Evolutionary conservation across 1,140 invertebrate species (phyloP), one percentile per base, ranked within the genome.

Genomic region (Littorina saxatilis): DNA sequence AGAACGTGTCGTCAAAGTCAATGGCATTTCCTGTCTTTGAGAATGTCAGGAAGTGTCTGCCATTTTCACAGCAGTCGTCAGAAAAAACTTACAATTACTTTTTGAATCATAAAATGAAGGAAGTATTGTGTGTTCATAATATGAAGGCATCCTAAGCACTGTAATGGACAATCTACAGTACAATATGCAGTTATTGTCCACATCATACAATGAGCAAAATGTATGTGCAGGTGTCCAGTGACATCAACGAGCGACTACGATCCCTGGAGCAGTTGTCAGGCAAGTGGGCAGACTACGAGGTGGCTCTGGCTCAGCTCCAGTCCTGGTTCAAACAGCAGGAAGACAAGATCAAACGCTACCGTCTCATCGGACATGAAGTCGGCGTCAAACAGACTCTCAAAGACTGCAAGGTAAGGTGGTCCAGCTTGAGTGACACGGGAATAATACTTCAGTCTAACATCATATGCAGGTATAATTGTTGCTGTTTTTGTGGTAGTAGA

Each of bases 201-300:
- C n/a, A n/a, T n/a, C n/a, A n/a, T n/a, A n/a, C n/a, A n/a, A n/a
- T n/a, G n/a, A n/a, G n/a, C n/a, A n/a, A n/a, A n/a, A n/a, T n/a
- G n/a, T n/a, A n/a, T n/a, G n/a, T 68, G 15, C 76, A 78, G 76
- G 76, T 78, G 35, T 66, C 83, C 29, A 84, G 79, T 7, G 82
- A 87, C 82, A 86, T 92, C 0, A 85, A 85, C 39, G 87, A 90
- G n/a, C 81, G 85, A 35, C 83, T 90, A 27, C 87, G 87, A 29
- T 84, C 82, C 27, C 81, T 91, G 43, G 89, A 91, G 81, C 82
- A 83, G 37, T 77, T 91, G 43, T 83, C 87, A 4, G 83, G 68
- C 55, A 86, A 88, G 79, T 91, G 88, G 90, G 84, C 88, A 39
- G 90, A 91, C 81, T 91, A 88, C 86, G 90, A 92, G 32, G 83